These are phyloP conservation scores for Pseudolycoriella hygida DNA, from an alignment of 2,888 invertebrate species.

Conservation along the genomic window DNA sequence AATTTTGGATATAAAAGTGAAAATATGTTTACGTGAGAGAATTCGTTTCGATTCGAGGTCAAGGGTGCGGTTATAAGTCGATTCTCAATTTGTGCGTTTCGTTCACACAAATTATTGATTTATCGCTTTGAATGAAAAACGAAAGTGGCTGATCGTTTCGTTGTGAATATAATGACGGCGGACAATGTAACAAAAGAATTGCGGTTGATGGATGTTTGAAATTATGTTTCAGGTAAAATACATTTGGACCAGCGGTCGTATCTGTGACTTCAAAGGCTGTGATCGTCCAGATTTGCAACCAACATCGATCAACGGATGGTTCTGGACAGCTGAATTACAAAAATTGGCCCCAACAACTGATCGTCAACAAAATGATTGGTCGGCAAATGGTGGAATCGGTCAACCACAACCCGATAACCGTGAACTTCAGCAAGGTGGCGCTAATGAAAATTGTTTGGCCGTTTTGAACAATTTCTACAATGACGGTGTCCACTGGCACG, in stretches of 20 bases:
- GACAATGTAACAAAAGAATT: too few species aligned
- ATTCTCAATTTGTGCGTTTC: too few species aligned
- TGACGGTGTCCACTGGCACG: slow-evolving; percentile 81
- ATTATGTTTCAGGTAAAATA: slow-evolving; percentile 52
- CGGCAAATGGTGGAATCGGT: slow-evolving; percentile 68
- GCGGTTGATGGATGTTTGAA: too few species aligned
- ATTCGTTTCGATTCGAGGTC: too few species aligned
- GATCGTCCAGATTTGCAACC: slow-evolving; percentile 72
- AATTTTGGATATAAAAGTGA: too few species aligned
- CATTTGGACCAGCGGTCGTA: slow-evolving; percentile 80
- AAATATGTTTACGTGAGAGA: too few species aligned
- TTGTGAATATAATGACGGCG: too few species aligned
- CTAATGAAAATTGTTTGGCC: slow-evolving; percentile 71
- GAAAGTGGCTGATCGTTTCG: too few species aligned
- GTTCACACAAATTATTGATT: too few species aligned
- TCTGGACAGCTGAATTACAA: slow-evolving; percentile 77
- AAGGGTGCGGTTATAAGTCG: too few species aligned
- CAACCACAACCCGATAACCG: slow-evolving; percentile 78
- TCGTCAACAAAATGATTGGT: slow-evolving; percentile 76
- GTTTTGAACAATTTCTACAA: slow-evolving; percentile 80
- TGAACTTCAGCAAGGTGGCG: slow-evolving; percentile 65
- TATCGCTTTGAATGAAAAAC: too few species aligned
- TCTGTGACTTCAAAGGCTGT: slow-evolving; percentile 82
- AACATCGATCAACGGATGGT: slow-evolving; percentile 70
- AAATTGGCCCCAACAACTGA: slow-evolving; percentile 70